A percentile compares a stretch with the other conserved stretches of the same genome.
These are phyloP conservation scores for Cirrhinus molitorella DNA, from an alignment of 2,797 vertebrate genomes.

Conservation along the genomic window DNA sequence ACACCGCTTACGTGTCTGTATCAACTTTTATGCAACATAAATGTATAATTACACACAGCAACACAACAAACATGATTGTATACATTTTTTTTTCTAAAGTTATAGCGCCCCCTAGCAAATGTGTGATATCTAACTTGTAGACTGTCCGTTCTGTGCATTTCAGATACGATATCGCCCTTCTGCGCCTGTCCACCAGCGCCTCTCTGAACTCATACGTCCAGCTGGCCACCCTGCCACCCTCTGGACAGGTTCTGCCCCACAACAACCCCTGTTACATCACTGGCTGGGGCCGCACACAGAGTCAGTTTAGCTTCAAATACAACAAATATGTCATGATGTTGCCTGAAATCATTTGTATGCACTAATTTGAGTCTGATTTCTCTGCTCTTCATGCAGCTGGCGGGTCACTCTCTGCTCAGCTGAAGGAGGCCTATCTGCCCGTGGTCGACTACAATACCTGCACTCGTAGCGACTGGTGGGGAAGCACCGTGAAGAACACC, in stretches of 20 bases:
- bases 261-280: slow-evolving; percentile 86
- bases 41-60: not conserved
- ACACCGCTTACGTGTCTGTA: no score
- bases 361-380: not conserved
- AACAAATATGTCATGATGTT: not conserved
- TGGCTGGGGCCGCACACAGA: slow-evolving; percentile 89
- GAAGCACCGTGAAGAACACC: slow-evolving; percentile 82
- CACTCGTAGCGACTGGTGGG: slow-evolving; percentile 84
- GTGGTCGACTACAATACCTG: slow-evolving; percentile 81
- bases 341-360: not conserved
- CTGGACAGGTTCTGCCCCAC: slow-evolving; percentile 82
- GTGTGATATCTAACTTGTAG: not conserved
- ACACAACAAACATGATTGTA: not conserved
- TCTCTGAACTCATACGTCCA: slow-evolving; percentile 83
- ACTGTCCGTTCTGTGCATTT: not conserved
- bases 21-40: not conserved
- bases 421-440: slow-evolving; percentile 88
- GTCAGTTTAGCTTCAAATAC: slow-evolving; percentile 75
- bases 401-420: slow-evolving; percentile 80
- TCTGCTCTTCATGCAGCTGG: slow-evolving; percentile 68
- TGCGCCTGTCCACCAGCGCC: slow-evolving; percentile 79
- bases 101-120: not conserved
- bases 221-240: slow-evolving; percentile 79
- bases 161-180: slow-evolving; percentile 90
- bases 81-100: not conserved